Base-by-base conservation (phyloP, 2,888 invertebrate species). In the Ischnus inquisitorius region DNA sequence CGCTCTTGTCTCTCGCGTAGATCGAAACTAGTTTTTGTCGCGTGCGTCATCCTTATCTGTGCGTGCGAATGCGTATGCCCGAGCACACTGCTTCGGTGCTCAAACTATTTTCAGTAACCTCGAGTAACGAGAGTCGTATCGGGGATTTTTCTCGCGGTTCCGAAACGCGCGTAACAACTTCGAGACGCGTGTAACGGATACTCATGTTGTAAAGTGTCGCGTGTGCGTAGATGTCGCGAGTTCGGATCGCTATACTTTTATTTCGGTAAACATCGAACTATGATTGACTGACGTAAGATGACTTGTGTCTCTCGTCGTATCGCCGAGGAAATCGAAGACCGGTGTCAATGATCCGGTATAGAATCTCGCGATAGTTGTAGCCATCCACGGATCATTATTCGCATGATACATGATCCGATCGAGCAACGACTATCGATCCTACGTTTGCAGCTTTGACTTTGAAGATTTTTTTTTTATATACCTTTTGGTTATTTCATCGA, bases 11-110 rank as follows among this genome's bases (percentile, higher is more conserved):
- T 54, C 75, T 57, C 60, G 46, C 75, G 48, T 78, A 72, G 71
- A 76, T 76, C n/a, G 51, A 83, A 83, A 83, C 79, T 60, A 83
- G 79, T 83, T 83, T 76, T 79, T 79, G 79, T 79, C 60, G 76
- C 79, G 71, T 83, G 83, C 83, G 83, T 83, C 83, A 83, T 79
- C 60, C 83, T 83, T 83, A 82, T 82, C 82, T 79, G 82, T 72
- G 79, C 79, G 34, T 34, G 75, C 51, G 77, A 71, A 62, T 82
- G 74, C 69, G 68, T 57, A 46, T 51, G 82, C 22, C 69, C n/a
- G 34, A 22, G 69, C 25, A 43, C 28, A 43, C 28, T 16, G 41
- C 8, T 67, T 74, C 57, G 57, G 51, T 60, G 75, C 62, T 60
- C 48, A 64, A 69, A 78, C 78, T 79, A 65, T 67, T 62, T 67